A percentile compares a stretch with the other conserved stretches of the same genome.
phyloP scores from a whole-genome alignment of 2,888 invertebrate genomes.

The Napeogenes inachia region DNA sequence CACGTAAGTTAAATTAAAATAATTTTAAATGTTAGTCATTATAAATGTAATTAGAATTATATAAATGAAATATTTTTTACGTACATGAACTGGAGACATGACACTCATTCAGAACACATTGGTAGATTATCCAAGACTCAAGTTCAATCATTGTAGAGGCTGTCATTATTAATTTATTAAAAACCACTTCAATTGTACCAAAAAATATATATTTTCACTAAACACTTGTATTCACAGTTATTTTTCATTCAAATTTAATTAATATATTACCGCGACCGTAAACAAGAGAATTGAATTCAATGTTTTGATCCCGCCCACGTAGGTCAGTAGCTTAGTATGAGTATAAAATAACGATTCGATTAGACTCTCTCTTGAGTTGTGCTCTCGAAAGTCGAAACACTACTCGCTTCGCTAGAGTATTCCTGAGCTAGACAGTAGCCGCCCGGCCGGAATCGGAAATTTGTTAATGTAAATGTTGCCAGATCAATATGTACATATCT shows the following conservation, averaged over 20 bases:
- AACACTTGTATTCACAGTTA: slow-evolving; percentile 26
- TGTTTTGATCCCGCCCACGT: slow-evolving; percentile 61
- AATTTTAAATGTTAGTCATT: no score
- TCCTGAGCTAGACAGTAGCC: slow-evolving; percentile 29
- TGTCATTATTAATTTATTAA: slow-evolving; percentile 56
- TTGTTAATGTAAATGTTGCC: slow-evolving; percentile 37
- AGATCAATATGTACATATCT: slow-evolving; percentile 14
- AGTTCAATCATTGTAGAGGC: slow-evolving; percentile 80
- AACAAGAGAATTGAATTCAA: slow-evolving; percentile 38
- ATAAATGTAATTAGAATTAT: no score
- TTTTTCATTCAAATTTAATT: slow-evolving; percentile 49
- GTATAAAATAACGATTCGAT: slow-evolving; percentile 52
- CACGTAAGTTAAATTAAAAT: no score
- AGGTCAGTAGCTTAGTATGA: slow-evolving; percentile 34
- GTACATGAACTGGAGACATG: slow-evolving; percentile 81
- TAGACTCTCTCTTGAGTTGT: slow-evolving; percentile 38
- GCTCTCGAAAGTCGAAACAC: neutral
- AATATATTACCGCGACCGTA: slow-evolving; percentile 45
- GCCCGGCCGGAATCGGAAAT: slow-evolving; percentile 37
- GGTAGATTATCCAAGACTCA: slow-evolving; percentile 84
- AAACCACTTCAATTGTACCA: slow-evolving; percentile 42
- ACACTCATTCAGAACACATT: slow-evolving; percentile 82
- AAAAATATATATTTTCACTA: slow-evolving; percentile 34
- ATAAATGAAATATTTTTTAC: slow-evolving; percentile 44
- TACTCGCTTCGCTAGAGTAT: slow-evolving; percentile 24